Evolutionary conservation across 2,113 vertebrate genomes (phyloP), one percentile per base, ranked within the genome.

Genomic region (Acanthochromis polyacanthus): DNA sequence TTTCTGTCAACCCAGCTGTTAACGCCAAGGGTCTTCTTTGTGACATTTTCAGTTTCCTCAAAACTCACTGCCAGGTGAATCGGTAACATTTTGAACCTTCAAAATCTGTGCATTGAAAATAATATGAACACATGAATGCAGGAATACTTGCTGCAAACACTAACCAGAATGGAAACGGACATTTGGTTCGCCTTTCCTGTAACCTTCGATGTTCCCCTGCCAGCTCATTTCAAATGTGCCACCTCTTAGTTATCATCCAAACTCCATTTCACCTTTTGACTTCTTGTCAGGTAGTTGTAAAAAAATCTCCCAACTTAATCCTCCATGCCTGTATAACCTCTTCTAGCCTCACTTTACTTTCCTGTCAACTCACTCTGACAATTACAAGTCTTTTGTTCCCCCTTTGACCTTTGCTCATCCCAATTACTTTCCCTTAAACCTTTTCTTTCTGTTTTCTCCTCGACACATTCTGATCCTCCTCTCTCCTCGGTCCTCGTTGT

Each of bases 331-430:
- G 60, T 22, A 10, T 36, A 56, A 63, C 66, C 59, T 23, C 58
- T 4, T 25, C 12, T 52, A 5, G n/a, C 16, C 1, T 9, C 4
- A 36, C 22, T 52, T 57, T 3, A 45, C 23, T 56, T 28, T 30
- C 52, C 19, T 73, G 70, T 60, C 75, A 53, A 38, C 71, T 74
- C n/a, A 38, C 17, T 61, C 45, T 53, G 52, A 86, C 75, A 68
- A 73, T 73, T 81, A 71, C 70, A 69, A 48, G 61, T 78, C 56
- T 71, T 72, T 65, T 72, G 43, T 84, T 32, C 70, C 59, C 50
- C n/a, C 23, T 75, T 67, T 81, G 71, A 81, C 81, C 74, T 85
- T 63, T 48, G 10, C 30, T 62, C 55, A n/a, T 52, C 51, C 19
- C 48, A 51, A 32, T 82, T 72, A 61, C 70, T 76, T 48, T 14